A percentile compares a stretch with the other conserved stretches of the same genome.
These are phyloP conservation scores for Sapajus apella DNA, from an alignment of 2,113 vertebrate genomes.

Conservation along the genomic window DNA sequence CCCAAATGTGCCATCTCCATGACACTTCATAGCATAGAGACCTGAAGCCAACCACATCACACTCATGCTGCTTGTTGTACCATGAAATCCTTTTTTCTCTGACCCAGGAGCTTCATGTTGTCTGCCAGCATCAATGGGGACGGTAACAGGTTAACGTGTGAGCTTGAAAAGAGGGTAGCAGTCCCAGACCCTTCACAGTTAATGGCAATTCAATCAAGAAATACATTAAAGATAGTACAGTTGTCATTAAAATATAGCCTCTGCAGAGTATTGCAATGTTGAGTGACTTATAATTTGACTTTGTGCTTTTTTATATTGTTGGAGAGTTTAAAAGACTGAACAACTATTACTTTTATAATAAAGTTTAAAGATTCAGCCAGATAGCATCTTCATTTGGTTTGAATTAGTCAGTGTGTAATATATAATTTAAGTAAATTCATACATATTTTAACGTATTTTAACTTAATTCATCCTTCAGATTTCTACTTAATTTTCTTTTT, in stretches of 20 bases:
- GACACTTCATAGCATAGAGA: too few species aligned
- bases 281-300: not conserved
- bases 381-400: not conserved
- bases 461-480: not conserved
- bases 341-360: not conserved
- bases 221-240: not conserved
- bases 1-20: accelerated
- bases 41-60: not conserved
- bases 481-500: not conserved
- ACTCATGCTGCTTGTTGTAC: not conserved
- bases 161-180: not conserved
- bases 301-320: not conserved
- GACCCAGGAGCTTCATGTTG: not conserved
- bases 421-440: not conserved
- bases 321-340: not conserved
- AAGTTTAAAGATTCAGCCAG: not conserved
- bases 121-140: not conserved
- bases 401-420: not conserved
- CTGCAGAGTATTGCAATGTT: not conserved
- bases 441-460: too few species aligned
- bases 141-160: not conserved
- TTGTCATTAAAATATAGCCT: not conserved
- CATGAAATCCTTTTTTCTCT: not conserved
- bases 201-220: not conserved
- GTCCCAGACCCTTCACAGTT: not conserved